Base-by-base conservation (phyloP, 1,140 invertebrate species). In the Drosophila malerkotliana region DNA sequence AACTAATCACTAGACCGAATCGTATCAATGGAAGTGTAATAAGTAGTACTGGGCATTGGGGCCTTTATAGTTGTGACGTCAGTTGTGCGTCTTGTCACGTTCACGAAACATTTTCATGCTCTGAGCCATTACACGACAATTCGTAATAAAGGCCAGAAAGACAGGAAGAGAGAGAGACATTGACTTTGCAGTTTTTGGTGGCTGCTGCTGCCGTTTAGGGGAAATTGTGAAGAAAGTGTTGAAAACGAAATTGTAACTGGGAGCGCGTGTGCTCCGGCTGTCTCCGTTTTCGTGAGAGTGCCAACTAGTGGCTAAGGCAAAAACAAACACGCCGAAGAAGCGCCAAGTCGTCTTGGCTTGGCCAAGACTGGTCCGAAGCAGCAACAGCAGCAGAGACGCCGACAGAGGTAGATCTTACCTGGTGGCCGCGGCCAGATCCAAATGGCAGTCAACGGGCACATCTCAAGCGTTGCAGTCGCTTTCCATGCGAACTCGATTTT, bases 161-260 rank as follows among this genome's bases (percentile, higher is more conserved):
- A 39, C n/a, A 57, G 41, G 51, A 54, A 55, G 30, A 74, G 55
- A 75, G 62, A 77, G 64, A 72, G 72, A 64, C 59, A 61, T 74
- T 74, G 72, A 75, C 72, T 75, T 75, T 76, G 72, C 72, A 75
- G 53, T 75, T 76, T 63, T 79, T 63, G 54, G 78, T 28, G 26
- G 26, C 26, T 28, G 76, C 56, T 44, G 39, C 54, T 51, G 79
- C 30, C 66, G 62, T 87, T 87, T 76, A 69, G 83, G 83, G 83
- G 83, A 88, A 87, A 88, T 88, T 87, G 83, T 87, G 83, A 87
- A 87, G 83, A 87, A 87, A 87, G 83, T 87, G 83, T 87, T 87
- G 83, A 87, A 87, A 87, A 87, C 83, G 83, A 87, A 88, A 87
- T 83, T 88, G 83, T 88, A 79, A 83, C 83, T 87, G 83, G 79